These are phyloP conservation scores for Dolichallabes microphthalmus DNA, from an alignment of 2,113 vertebrate species.

Conservation along the genomic window DNA sequence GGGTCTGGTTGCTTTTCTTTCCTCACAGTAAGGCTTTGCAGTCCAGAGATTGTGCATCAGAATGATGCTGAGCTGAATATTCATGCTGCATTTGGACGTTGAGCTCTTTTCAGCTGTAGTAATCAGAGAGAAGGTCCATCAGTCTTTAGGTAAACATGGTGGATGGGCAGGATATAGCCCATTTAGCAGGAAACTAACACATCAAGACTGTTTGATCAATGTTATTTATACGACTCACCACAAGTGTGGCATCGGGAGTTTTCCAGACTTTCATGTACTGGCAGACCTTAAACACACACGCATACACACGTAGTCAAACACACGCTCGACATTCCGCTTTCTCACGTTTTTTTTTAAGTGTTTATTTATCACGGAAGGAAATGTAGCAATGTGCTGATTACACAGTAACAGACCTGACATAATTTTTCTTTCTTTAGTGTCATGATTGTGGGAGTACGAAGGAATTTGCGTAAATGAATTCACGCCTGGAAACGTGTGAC, in stretches of 20 bases:
- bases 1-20: neutral
- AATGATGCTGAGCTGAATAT: neutral
- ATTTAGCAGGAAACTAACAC: slow-evolving; percentile 67
- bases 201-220: slow-evolving; percentile 57
- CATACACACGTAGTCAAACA: slow-evolving; percentile 24
- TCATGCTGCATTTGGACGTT: slow-evolving; percentile 47
- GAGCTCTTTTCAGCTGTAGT: slow-evolving; percentile 55
- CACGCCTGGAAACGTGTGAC: slow-evolving; percentile 12
- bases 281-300: slow-evolving; percentile 19
- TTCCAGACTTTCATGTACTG: slow-evolving; percentile 34
- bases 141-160: slow-evolving; percentile 69
- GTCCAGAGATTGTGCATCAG: neutral
- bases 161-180: slow-evolving; percentile 64
- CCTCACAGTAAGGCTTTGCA: neutral
- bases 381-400: slow-evolving; percentile 54
- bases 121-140: slow-evolving; percentile 72
- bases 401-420: slow-evolving; percentile 48
- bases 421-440: slow-evolving; percentile 32
- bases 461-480: slow-evolving; percentile 26
- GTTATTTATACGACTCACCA: slow-evolving; percentile 59
- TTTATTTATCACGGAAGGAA: slow-evolving; percentile 56
- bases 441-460: slow-evolving; percentile 43
- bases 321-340: slow-evolving; percentile 37
- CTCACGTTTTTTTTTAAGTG: slow-evolving; percentile 41
- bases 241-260: slow-evolving; percentile 43